Base-by-base conservation (phyloP, 2,113 vertebrate genomes). In the Chaenogobius annularis region DNA sequence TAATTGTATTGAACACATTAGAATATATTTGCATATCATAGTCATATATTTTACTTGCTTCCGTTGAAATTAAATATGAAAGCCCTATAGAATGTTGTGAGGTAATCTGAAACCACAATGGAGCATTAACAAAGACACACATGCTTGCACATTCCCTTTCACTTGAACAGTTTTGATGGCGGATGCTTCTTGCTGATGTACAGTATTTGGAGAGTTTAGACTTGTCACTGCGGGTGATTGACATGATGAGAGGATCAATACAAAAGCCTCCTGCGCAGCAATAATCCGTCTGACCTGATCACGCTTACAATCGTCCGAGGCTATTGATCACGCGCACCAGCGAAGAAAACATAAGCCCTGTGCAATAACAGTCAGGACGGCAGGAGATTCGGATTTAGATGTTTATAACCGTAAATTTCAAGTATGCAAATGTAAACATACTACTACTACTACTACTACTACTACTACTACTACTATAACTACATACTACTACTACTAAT, bases 231-330 rank as follows among this genome's bases (percentile, higher is more conserved):
- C 81, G 79, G 78, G 83, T 89, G 90, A 92, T 89, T 89, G 91
- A 91, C 90, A 90, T 90, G 87, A 91, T 86, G 87, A 77, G 75
- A 74, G 78, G 86, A 91, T 92, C 91, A 86, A 92, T 92, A 78
- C 52, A 82, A 87, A 91, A 88, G 70, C 85, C 84, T 85, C 74
- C 85, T 89, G 85, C 85, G 86, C 83, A 89, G 90, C 88, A 89
- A 91, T 91, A 91, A 91, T 91, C 89, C 87, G 88, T 90, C 85
- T 84, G 89, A 90, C 91, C 84, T 89, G 88, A 91, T 90, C 87
- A 89, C 87, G 72, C 77, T 91, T 89, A 88, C 90, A 90, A 92
- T 91, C 89, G 88, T 84, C 85, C 84, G 37, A 14, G 70, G 76
- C 35, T 89, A 91, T 92, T 92, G 91, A 91, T 91, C 83, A 73